Base-by-base conservation (phyloP, 2,113 vertebrate species). In the Thymallus thymallus region DNA sequence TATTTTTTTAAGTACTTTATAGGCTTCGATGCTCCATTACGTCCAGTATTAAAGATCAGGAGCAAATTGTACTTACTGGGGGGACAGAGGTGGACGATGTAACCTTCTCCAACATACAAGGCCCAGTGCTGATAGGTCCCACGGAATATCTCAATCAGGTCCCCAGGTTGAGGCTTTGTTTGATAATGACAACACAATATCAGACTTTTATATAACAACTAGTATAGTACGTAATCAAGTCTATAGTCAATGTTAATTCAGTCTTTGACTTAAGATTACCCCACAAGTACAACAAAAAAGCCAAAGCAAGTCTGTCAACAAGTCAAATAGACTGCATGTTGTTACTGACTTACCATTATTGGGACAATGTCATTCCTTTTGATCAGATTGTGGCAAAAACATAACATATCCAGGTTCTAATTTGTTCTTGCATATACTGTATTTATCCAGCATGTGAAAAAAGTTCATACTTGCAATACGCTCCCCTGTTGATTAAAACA, bases 141-240 rank as follows among this genome's bases (percentile, higher is more conserved):
- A 35, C 90, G 87, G 73, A 88, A 89, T 66, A 93, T 91, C 82
- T 93, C 92, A 26, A 92, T 92, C 82, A 91, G 75, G 75, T 91
- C 90, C 66, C 90, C 87, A 41, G 78, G 86, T 9, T 86, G 70
- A 41, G 87, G 88, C 20, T 65, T 45, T 29, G 16, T 29, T 6
- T 29, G 22, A 64, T 30, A 64, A 16, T 23, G 12, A 64, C 16
- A 29, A 64, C 29, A 18, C 14, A 64, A 23, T 18, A 18, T 18
- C 13, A 30, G 62, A 64, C 18, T 61, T 61, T 61, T 61, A 61
- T 10, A 24, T n/a, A 4, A 61, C 9, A 23, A 10, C 14, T 58
- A 41, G 9, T 41, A 41, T 2, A 51, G 14, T 9, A 46, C 45
- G 2, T 13, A 30, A 30, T 30, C 30, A 51, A 51, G 48, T 51